phyloP scores from a whole-genome alignment of 2,888 invertebrate species.

The Danaus chrysippus region DNA sequence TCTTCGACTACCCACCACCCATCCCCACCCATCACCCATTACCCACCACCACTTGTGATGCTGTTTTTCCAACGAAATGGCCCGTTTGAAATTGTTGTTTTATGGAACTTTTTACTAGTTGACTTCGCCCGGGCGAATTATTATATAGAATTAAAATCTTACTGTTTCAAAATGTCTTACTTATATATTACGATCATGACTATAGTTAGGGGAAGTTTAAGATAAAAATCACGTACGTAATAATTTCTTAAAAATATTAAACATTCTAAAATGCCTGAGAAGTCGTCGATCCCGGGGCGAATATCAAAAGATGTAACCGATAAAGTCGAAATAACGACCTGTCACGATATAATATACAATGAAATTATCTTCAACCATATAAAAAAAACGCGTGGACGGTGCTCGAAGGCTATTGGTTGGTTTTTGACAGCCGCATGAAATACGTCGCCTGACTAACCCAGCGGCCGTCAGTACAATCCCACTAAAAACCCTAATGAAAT shows the following conservation, averaged over 20 bases:
- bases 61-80: slow-evolving; percentile 78
- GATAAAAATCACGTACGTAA: slow-evolving; percentile 22
- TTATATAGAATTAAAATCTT: slow-evolving; percentile 69
- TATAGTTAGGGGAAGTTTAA: slow-evolving; percentile 8
- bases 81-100: slow-evolving; percentile 79
- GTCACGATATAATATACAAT: slow-evolving; percentile 79
- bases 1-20: slow-evolving; percentile 57
- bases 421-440: slow-evolving; percentile 74
- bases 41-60: slow-evolving; percentile 58
- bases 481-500: slow-evolving; percentile 77
- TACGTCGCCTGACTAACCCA: slow-evolving; percentile 65
- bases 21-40: slow-evolving; percentile 38
- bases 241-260: slow-evolving; percentile 12
- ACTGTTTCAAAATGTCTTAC: slow-evolving; percentile 41
- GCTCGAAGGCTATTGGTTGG: slow-evolving; percentile 61
- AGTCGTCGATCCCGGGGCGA: slow-evolving; percentile 48
- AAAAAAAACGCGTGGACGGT: slow-evolving; percentile 58
- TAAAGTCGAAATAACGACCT: slow-evolving; percentile 77
- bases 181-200: background rate
- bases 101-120: slow-evolving; percentile 79
- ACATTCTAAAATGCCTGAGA: slow-evolving; percentile 19
- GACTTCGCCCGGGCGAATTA: slow-evolving; percentile 70
- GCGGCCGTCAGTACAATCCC: slow-evolving; percentile 75
- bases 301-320: slow-evolving; percentile 65
- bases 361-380: slow-evolving; percentile 78